Evolutionary conservation across 2,797 vertebrate genomes (phyloP).

Genomic region (Pipistrellus pygmaeus): DNA sequence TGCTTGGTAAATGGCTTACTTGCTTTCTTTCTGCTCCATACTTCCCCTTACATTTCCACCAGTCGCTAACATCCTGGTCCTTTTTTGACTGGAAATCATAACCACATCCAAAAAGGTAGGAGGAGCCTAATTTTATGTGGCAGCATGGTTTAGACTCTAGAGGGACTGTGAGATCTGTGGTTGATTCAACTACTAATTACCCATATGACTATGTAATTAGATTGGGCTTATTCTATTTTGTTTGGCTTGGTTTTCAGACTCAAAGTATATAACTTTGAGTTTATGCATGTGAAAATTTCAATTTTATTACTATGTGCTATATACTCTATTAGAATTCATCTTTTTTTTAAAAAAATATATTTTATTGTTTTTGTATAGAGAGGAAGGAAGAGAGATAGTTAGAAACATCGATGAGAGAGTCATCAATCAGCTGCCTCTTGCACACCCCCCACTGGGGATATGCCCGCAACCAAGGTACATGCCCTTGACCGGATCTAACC

Average conservation of each 20-base stretch:
- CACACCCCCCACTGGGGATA: too few species aligned
- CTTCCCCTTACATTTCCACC: neutral
- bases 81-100: slow-evolving; percentile 43
- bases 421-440: too few species aligned
- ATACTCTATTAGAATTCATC: slow-evolving; percentile 15
- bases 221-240: slow-evolving; percentile 36
- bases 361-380: too few species aligned
- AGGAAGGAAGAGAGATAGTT: too few species aligned
- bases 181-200: neutral
- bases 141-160: neutral
- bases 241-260: slow-evolving; percentile 34
- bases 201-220: neutral
- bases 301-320: neutral
- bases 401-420: too few species aligned
- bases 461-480: too few species aligned
- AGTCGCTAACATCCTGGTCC: neutral
- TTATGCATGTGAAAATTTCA: neutral
- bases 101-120: neutral
- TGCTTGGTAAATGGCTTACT: neutral
- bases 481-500: too few species aligned
- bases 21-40: neutral
- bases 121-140: slow-evolving; percentile 34
- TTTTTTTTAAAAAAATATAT: too few species aligned
- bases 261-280: neutral
- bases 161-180: neutral